Percentiles rank a stretch among this genome's conserved stretches.
Conservation (phyloP, 2,113 vertebrate species). For the Fukomys damarensis region DNA sequence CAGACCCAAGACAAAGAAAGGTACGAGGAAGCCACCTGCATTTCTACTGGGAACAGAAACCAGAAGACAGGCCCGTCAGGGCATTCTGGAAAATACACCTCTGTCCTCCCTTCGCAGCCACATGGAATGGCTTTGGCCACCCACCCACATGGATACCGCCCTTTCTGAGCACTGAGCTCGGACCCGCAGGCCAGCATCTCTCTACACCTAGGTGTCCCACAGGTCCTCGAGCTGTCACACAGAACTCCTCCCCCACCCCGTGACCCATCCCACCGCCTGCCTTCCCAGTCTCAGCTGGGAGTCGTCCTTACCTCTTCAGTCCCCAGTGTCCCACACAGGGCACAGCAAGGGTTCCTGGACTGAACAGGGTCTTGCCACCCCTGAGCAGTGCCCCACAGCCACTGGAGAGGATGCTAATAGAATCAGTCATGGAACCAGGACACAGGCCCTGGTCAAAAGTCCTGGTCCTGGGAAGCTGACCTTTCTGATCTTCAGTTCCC, state of each 20-base stretch:
- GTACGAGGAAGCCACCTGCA: neutral
- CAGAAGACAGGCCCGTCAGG: neutral
- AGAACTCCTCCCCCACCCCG: neutral
- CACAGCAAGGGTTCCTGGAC: neutral
- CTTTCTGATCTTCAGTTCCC: neutral
- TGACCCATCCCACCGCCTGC: neutral
- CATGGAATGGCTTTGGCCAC: neutral
- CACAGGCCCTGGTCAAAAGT: neutral
- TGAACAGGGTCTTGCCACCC: neutral
- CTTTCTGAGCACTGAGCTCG: neutral
- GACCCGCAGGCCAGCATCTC: neutral
- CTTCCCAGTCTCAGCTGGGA: neutral
- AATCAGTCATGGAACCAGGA: neutral
- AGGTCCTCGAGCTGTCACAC: neutral
- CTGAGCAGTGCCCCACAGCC: neutral
- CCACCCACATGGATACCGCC: neutral
- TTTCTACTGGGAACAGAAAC: neutral
- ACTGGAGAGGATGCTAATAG: neutral
- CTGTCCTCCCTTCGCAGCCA: neutral
- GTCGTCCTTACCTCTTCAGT: too few relatives aligned
- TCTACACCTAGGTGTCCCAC: neutral
- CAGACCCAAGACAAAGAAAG: neutral
- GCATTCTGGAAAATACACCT: neutral
- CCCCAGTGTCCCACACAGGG: neutral
- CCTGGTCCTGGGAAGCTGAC: neutral